phyloP scores from a whole-genome alignment of 2,113 vertebrate species.

The Salvelinus fontinalis region DNA sequence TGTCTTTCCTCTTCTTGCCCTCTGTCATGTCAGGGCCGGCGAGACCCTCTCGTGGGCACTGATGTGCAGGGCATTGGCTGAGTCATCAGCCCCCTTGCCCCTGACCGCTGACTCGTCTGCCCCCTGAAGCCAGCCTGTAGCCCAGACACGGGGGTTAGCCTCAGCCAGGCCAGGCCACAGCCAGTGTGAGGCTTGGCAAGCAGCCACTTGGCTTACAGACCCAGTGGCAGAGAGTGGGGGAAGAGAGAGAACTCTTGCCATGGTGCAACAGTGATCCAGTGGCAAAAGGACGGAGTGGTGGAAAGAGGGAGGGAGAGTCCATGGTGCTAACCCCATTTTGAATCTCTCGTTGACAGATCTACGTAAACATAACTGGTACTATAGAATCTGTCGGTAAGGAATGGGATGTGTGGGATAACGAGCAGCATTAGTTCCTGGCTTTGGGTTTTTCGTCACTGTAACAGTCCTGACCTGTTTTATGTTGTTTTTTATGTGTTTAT shows the following conservation, averaged over 20 bases:
- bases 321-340: too few species aligned
- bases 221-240: too few species aligned
- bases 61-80: not conserved
- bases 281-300: not conserved
- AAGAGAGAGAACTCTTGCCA: not conserved
- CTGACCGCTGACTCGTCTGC: not conserved
- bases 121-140: not conserved
- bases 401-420: too few species aligned
- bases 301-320: not conserved
- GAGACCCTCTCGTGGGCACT: not conserved
- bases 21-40: not conserved
- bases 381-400: too few species aligned
- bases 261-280: not conserved
- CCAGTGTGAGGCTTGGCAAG: slow-evolving; percentile 17
- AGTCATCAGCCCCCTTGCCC: slow-evolving; percentile 7
- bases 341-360: too few species aligned
- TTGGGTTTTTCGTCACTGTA: too few species aligned
- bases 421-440: too few species aligned
- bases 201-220: not conserved
- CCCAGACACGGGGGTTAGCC: not conserved
- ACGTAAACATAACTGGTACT: too few species aligned
- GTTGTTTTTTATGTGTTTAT: too few species aligned
- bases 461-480: too few species aligned
- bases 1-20: not conserved
- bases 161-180: slow-evolving; percentile 3